Conservation (phyloP, 2,888 invertebrate genomes). For the Drosophila greeni region DNA sequence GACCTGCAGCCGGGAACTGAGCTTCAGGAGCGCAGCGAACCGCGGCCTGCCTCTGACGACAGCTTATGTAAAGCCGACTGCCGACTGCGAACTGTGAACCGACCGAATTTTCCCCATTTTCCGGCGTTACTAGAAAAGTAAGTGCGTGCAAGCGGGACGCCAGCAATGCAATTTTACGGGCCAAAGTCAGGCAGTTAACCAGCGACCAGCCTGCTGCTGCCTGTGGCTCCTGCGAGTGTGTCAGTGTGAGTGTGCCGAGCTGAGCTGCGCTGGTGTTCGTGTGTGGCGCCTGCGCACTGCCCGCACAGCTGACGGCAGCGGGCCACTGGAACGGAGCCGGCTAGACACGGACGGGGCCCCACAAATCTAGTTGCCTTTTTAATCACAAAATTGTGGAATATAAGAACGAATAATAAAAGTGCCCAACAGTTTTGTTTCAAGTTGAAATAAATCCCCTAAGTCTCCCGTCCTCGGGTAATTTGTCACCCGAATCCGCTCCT, state of each 20-base stretch:
- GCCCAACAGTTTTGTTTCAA: neutral
- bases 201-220: conserved; percentile 39
- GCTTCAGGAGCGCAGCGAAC: conserved; percentile 42
- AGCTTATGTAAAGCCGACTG: conserved; percentile 67
- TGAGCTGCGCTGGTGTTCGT: conserved; percentile 15
- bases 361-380: neutral
- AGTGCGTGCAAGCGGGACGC: conserved; percentile 58
- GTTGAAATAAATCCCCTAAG: neutral
- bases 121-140: conserved; percentile 43
- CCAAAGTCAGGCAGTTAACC: conserved; percentile 52
- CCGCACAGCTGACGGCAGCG: conserved; percentile 40
- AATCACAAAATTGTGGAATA: too few relatives aligned
- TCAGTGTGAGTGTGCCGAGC: conserved; percentile 20
- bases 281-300: conserved; percentile 42
- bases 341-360: neutral
- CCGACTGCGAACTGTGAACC: conserved; percentile 11
- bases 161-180: conserved; percentile 68
- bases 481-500: conserved; percentile 21
- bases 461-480: neutral
- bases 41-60: conserved; percentile 49
- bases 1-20: conserved; percentile 70
- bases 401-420: too few relatives aligned
- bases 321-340: conserved; percentile 8
- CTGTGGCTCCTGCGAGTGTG: conserved; percentile 26
- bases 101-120: conserved; percentile 29